phyloP scores from a whole-genome alignment of 2,113 vertebrate species.

The Fulica atra region DNA sequence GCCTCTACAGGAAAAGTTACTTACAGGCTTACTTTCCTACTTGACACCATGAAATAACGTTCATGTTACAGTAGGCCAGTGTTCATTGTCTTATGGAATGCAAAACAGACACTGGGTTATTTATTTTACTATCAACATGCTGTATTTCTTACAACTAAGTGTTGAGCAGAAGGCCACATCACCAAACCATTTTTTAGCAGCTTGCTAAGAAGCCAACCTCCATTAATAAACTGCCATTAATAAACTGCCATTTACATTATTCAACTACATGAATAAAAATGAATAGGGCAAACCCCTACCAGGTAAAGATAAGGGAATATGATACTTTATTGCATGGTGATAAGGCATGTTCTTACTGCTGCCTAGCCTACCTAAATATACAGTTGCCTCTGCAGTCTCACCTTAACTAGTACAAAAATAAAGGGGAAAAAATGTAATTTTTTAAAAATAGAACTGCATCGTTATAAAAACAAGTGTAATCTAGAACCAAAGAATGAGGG shows the following conservation, averaged over 20 bases:
- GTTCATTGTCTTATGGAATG: not conserved
- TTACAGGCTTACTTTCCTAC: not conserved
- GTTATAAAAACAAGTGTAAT: not conserved
- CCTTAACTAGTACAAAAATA: not conserved
- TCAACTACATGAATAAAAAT: not conserved
- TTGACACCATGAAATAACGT: not conserved
- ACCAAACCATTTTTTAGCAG: not conserved
- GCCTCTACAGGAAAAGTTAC: not conserved
- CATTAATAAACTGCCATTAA: not conserved
- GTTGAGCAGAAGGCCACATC: not conserved
- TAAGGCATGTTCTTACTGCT: not conserved
- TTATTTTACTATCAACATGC: not conserved
- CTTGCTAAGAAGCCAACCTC: not conserved
- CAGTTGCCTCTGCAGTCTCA: not conserved
- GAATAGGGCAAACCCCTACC: not conserved
- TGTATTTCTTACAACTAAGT: not conserved
- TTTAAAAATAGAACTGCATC: not conserved
- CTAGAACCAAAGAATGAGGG: not conserved
- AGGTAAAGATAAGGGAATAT: not conserved
- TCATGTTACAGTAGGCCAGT: not conserved
- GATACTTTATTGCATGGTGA: not conserved
- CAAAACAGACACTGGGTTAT: not conserved
- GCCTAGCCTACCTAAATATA: not conserved
- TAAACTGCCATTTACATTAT: not conserved
- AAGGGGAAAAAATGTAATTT: not conserved